Conservation (phyloP, 2,113 vertebrate genomes). For the Orycteropus afer region DNA sequence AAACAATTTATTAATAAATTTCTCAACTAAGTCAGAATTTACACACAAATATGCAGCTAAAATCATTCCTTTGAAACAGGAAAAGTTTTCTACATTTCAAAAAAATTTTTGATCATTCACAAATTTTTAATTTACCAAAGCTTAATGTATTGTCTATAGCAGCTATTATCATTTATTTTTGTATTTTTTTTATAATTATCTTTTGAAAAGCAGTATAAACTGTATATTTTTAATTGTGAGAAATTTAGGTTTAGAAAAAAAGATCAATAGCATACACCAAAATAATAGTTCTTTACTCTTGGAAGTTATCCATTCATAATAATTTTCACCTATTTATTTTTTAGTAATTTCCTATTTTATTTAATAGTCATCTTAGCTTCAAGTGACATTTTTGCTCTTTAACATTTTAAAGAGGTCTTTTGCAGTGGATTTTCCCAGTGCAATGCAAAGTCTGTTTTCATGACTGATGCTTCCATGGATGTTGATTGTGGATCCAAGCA, state of each 20-base stretch:
- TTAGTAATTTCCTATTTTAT: neutral
- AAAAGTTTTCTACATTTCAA: neutral
- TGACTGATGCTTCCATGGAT: too few species aligned
- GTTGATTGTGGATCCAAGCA: too few species aligned
- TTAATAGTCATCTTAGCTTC: neutral
- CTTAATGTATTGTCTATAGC: neutral
- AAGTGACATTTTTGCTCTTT: too few species aligned
- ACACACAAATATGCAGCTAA: neutral
- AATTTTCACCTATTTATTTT: neutral
- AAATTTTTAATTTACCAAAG: neutral
- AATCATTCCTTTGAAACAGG: neutral
- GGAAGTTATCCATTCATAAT: neutral
- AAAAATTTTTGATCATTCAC: neutral
- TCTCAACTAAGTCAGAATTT: neutral
- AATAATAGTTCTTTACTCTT: neutral
- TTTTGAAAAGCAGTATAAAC: neutral
- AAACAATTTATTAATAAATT: neutral
- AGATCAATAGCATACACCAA: neutral
- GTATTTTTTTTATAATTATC: neutral
- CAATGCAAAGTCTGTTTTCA: too few species aligned
- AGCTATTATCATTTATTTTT: neutral
- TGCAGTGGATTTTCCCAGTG: too few species aligned
- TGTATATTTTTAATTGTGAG: neutral
- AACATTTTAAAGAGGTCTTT: too few species aligned
- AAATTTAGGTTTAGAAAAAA: neutral